Base-by-base conservation (phyloP, 2,113 vertebrate species). In the Lichenostomus cassidix region DNA sequence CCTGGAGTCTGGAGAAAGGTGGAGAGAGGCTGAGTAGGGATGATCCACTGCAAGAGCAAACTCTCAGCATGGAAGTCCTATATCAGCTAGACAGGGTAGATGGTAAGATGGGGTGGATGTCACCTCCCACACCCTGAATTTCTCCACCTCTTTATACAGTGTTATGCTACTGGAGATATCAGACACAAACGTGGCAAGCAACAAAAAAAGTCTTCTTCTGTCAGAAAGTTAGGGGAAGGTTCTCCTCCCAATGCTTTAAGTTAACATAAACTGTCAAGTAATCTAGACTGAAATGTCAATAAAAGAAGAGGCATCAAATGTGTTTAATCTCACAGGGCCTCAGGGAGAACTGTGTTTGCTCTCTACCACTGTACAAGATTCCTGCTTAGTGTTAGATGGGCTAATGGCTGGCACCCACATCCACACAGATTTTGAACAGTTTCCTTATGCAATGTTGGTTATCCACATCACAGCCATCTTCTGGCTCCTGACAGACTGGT, bases 51-150 rank as follows among this genome's bases (percentile, higher is more conserved):
- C 23, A 21, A 78, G 9, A 63, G 17, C 10, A 83, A 85, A 52
- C 4, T 63, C 10, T 39, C 15, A 65, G 15, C 18, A 33, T 29
- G 13, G 10, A 33, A 79, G 29, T 5, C 17, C 53, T 37, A 4
- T 56, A 28, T 73, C n/a, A 83, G 28, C 19, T 3, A 11, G 11
- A 11, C 1, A 1, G 9, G 3, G 2, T 0, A 78, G 65, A 74
- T 28, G 29, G 18, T 19, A 12, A 58, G 0, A 5, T 67, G 10
- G 8, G 14, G 20, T 21, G 15, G 1, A 9, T 29, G 12, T 31
- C 21, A 52, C 11, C 28, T 82, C 20, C 35, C 37, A 70, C 7
- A 9, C 12, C 10, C 8, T 62, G 19, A 17, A n/a, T 62, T 82
- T 69, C 25, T 84, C 7, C 23, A 28, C 22, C 10, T 81, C 56